Percentiles rank a stretch among this genome's conserved stretches.
Evolutionary conservation across 2,797 vertebrate species (phyloP).

Genomic region (Gila robusta): DNA sequence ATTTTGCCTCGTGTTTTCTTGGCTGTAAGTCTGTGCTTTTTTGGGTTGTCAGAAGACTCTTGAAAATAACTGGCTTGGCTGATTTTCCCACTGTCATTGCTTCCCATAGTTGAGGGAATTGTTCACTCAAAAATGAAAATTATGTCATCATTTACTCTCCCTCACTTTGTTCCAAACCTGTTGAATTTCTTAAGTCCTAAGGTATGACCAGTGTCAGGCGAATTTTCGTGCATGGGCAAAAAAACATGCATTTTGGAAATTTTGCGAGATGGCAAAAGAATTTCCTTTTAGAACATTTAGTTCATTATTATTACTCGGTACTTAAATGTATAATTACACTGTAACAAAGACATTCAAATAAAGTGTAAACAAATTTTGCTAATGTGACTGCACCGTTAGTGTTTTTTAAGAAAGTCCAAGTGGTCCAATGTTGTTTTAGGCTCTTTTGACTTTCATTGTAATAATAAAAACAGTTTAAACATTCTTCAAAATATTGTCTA

Average conservation of each 20-base stretch:
- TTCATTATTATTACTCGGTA: background rate
- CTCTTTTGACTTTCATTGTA: background rate
- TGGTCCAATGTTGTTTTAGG: background rate
- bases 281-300: background rate
- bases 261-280: background rate
- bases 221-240: background rate
- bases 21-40: slow-evolving; percentile 55
- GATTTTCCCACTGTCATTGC: slow-evolving; percentile 6
- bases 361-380: background rate
- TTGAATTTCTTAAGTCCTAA: background rate
- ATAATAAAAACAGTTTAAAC: background rate
- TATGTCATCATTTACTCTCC: background rate
- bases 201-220: background rate
- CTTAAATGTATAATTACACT: background rate
- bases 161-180: background rate
- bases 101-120: background rate
- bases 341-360: background rate
- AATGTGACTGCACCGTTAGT: background rate
- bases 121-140: slow-evolving; percentile 17
- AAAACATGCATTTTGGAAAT: background rate
- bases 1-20: slow-evolving; percentile 36
- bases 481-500: background rate
- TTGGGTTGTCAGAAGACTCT: slow-evolving; percentile 15
- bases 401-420: background rate
- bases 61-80: background rate